Base-by-base conservation (phyloP, 2,797 vertebrate genomes). In the Poecilia wingei region DNA sequence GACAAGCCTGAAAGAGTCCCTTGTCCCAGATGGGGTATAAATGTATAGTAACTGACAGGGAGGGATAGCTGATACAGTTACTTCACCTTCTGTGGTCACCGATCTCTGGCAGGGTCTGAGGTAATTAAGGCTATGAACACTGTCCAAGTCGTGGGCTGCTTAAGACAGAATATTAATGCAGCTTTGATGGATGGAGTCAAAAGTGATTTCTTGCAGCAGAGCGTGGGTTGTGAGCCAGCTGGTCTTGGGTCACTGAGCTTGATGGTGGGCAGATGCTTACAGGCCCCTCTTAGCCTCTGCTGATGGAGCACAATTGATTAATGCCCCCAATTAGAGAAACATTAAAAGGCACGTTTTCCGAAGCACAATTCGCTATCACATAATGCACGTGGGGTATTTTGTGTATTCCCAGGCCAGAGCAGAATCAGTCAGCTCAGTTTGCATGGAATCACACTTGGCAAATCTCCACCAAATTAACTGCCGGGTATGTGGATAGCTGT, bases 181-280 rank as follows among this genome's bases (percentile, higher is more conserved):
- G 92, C 95, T 94, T 91, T 95, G 95, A 96, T 94, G 93, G 95
- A 96, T 95, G 93, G 93, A 95, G 94, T 96, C 94, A 95, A 94
- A 95, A 94, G 95, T 93, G 94, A 95, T 96, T 96, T 95, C 93
- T 95, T 90, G 86, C 92, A 90, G 93, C 92, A 89, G 91, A 92
- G 90, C 89, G 91, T 91, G 93, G 94, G 94, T 95, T 93, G 94
- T 80, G 84, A 86, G 93, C 91, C 95, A 96, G 95, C 95, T 96
- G 96, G 94, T 96, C 88, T 79, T 66, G 82, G 92, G 91, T 91
- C 92, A 92, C 87, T 78, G 84, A 91, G 84, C 90, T 91, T 77
- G 88, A 89, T 74, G 75, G 91, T 84, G 94, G 92, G 90, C 91
- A 93, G 88, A 91, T 91, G 90, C 87, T 91, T 89, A 86, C 89